phyloP scores from a whole-genome alignment of 2,113 vertebrate species.

The Tympanuchus pallidicinctus region DNA sequence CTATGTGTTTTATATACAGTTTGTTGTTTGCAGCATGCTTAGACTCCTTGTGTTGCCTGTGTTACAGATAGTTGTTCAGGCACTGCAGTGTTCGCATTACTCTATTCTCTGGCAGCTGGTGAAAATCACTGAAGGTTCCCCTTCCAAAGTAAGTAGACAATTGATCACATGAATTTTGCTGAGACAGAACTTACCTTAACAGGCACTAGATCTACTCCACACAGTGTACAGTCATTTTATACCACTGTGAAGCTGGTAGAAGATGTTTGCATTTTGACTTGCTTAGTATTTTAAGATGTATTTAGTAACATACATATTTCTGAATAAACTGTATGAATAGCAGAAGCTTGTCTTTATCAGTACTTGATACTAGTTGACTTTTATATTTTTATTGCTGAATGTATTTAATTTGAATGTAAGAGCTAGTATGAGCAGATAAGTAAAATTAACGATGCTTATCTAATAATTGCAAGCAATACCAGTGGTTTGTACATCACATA shows the following conservation, averaged over 20 bases:
- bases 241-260: background rate
- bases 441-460: background rate
- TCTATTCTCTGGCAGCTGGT: constrained; percentile 99
- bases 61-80: constrained; percentile 95
- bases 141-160: constrained; percentile 89
- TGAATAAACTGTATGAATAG: background rate
- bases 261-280: background rate
- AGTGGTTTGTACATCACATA: background rate
- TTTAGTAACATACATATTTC: background rate
- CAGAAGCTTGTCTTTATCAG: background rate
- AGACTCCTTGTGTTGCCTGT: constrained; percentile 49
- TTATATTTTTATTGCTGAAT: background rate
- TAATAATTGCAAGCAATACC: background rate
- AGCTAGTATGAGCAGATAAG: background rate
- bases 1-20: background rate
- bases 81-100: constrained; percentile 98
- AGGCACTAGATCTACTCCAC: background rate
- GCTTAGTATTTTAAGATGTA: background rate
- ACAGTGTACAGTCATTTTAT: background rate
- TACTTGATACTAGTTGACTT: background rate
- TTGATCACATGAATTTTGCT: constrained; percentile 20
- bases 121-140: constrained; percentile 96
- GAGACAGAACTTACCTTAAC: background rate
- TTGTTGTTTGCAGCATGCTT: background rate
- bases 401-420: background rate